These are phyloP conservation scores for Amphipyra tragopoginis DNA, from an alignment of 2,888 invertebrate species.

Conservation along the genomic window DNA sequence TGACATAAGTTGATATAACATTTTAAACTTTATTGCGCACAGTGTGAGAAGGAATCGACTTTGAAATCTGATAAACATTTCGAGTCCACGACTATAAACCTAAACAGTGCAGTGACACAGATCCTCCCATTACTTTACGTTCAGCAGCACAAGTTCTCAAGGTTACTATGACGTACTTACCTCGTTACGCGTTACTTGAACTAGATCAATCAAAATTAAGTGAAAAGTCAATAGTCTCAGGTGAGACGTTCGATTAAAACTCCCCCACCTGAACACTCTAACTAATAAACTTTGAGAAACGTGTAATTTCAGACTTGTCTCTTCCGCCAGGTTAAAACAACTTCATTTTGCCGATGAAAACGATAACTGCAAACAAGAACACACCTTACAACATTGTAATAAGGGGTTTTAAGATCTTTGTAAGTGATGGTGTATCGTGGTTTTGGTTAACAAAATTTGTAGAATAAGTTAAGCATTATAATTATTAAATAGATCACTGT, in stretches of 20 bases:
- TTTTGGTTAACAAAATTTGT: slow-evolving; percentile 54
- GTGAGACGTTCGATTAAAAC: slow-evolving; percentile 57
- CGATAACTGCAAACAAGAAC: slow-evolving; percentile 8
- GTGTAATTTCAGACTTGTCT: slow-evolving; percentile 64
- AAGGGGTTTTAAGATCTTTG: slow-evolving; percentile 4
- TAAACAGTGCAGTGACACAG: too few relatives aligned
- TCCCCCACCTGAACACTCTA: slow-evolving; percentile 52
- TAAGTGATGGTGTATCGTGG: slow-evolving; percentile 17
- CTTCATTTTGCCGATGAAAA: slow-evolving; percentile 24
- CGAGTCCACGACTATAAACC: too few relatives aligned
- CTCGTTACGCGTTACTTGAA: slow-evolving; percentile 9
- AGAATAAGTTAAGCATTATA: slow-evolving; percentile 64
- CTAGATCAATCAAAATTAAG: slow-evolving; percentile 56
- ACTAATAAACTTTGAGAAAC: slow-evolving; percentile 66
- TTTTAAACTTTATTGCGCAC: too few relatives aligned
- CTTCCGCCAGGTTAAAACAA: slow-evolving; percentile 49
- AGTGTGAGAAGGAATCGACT: too few relatives aligned
- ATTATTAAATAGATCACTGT: slow-evolving; percentile 63
- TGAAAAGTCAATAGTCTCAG: slow-evolving; percentile 58
- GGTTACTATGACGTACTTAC: not conserved
- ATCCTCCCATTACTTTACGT: too few relatives aligned
- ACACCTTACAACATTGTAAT: slow-evolving; percentile 14
- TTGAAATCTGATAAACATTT: too few relatives aligned
- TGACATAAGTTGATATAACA: too few relatives aligned
- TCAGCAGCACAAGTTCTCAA: slow-evolving; percentile 2